Conservation (phyloP, 2,797 vertebrate genomes). For the Merluccius polli region DNA sequence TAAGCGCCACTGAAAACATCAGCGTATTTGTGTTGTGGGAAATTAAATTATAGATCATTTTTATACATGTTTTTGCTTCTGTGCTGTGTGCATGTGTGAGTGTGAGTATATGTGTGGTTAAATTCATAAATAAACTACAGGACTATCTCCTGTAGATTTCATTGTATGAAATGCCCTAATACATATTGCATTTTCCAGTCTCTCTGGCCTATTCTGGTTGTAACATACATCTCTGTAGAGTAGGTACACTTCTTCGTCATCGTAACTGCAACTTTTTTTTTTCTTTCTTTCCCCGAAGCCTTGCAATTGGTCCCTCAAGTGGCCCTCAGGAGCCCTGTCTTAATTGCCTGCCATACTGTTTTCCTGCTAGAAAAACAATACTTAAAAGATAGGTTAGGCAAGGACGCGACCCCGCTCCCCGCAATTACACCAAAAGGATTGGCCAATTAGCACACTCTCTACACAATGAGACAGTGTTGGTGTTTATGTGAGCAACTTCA, state of each 20-base stretch:
- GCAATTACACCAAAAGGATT: slow-evolving; percentile 75
- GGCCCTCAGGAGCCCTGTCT: slow-evolving; percentile 58
- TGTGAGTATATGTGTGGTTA: too few relatives aligned
- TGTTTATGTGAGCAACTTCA: slow-evolving; percentile 72
- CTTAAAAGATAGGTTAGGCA: slow-evolving; percentile 67
- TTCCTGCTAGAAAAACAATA: slow-evolving; percentile 73
- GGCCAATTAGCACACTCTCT: slow-evolving; percentile 71
- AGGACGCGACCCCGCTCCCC: slow-evolving; percentile 63
- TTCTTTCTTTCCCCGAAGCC: slow-evolving; percentile 39
- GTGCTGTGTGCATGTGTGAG: too few relatives aligned
- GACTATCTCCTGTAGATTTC: neutral
- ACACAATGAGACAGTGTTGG: slow-evolving; percentile 69
- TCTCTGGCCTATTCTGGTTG: neutral
- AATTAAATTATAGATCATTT: neutral
- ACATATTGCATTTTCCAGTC: neutral
- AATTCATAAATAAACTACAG: neutral
- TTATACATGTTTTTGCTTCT: too few relatives aligned
- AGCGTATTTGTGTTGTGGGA: neutral
- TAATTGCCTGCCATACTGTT: slow-evolving; percentile 75
- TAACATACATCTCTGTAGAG: neutral
- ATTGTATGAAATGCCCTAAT: neutral
- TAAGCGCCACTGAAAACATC: neutral
- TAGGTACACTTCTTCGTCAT: neutral
- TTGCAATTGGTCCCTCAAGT: slow-evolving; percentile 60
- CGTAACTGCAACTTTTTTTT: slow-evolving; percentile 6